phyloP scores from a whole-genome alignment of 2,113 vertebrate genomes.

The Colistium nudipinnis region DNA sequence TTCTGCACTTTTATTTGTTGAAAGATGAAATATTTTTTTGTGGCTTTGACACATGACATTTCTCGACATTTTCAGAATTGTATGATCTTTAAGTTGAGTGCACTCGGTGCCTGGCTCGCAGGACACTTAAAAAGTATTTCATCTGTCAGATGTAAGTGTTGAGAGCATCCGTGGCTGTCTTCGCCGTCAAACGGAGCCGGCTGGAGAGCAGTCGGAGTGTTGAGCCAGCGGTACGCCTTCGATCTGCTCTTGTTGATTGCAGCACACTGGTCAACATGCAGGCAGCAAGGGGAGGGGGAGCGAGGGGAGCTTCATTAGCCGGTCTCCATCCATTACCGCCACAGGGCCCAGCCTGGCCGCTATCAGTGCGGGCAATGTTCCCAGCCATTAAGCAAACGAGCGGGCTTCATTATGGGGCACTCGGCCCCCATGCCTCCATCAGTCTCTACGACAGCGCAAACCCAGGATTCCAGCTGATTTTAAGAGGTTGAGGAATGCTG shows the following conservation, averaged over 20 bases:
- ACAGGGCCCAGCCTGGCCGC: slow-evolving; percentile 66
- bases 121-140: slow-evolving; percentile 11
- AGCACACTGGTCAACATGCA: slow-evolving; percentile 60
- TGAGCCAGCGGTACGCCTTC: slow-evolving; percentile 33
- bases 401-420: slow-evolving; percentile 73
- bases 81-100: slow-evolving; percentile 10
- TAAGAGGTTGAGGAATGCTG: slow-evolving; percentile 19
- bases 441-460: slow-evolving; percentile 53
- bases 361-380: slow-evolving; percentile 77
- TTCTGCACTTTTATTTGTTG: neutral
- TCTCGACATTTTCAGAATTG: neutral
- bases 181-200: slow-evolving; percentile 19
- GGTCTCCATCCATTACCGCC: slow-evolving; percentile 79
- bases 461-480: slow-evolving; percentile 20
- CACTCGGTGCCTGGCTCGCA: neutral
- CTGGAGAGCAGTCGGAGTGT: slow-evolving; percentile 35
- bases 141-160: slow-evolving; percentile 2
- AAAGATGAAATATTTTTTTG: neutral
- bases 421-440: slow-evolving; percentile 56
- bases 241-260: slow-evolving; percentile 67
- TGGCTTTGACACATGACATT: neutral
- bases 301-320: slow-evolving; percentile 71
- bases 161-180: slow-evolving; percentile 23
- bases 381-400: slow-evolving; percentile 83
- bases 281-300: slow-evolving; percentile 36